A percentile compares a stretch with the other conserved stretches of the same genome.
Conservation (phyloP, 1,140 invertebrate species). For the Eubasilissa regina region DNA sequence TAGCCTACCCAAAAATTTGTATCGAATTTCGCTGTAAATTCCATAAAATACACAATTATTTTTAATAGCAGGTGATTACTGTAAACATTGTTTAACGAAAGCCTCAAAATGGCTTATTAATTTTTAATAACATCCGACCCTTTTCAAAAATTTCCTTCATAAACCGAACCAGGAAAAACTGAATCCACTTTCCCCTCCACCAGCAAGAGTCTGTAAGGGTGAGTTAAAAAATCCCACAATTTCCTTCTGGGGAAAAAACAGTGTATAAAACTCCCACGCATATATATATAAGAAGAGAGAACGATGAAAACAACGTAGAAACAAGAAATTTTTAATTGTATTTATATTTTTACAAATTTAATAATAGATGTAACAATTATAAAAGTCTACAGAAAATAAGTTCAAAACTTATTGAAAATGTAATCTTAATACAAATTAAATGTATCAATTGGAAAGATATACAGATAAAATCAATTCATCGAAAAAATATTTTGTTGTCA, state of each 20-base stretch:
- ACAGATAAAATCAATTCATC: too few relatives aligned
- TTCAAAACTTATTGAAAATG: too few relatives aligned
- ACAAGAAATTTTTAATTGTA: too few relatives aligned
- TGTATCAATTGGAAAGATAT: too few relatives aligned
- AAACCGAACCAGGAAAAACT: conserved; percentile 22
- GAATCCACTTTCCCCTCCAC: neutral
- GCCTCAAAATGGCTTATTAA: conserved; percentile 57
- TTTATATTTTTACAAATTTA: too few relatives aligned
- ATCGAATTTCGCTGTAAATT: conserved; percentile 8
- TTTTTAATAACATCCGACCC: conserved; percentile 60
- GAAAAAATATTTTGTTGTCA: too few relatives aligned
- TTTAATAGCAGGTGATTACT: conserved; percentile 22
- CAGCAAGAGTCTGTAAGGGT: neutral
- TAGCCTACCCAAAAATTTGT: conserved; percentile 7
- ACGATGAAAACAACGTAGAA: too few relatives aligned
- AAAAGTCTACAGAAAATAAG: too few relatives aligned
- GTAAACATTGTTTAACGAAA: conserved; percentile 12
- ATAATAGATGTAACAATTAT: too few relatives aligned
- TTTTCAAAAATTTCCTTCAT: conserved; percentile 57
- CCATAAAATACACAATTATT: conserved; percentile 33
- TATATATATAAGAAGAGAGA: neutral
- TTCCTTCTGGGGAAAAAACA: conserved; percentile 18
- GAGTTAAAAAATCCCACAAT: conserved; percentile 19
- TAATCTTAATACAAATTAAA: too few relatives aligned
- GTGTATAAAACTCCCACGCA: neutral